These are phyloP conservation scores for Neopipo cinnamomea DNA, from an alignment of 2,113 vertebrate genomes.

Conservation along the genomic window DNA sequence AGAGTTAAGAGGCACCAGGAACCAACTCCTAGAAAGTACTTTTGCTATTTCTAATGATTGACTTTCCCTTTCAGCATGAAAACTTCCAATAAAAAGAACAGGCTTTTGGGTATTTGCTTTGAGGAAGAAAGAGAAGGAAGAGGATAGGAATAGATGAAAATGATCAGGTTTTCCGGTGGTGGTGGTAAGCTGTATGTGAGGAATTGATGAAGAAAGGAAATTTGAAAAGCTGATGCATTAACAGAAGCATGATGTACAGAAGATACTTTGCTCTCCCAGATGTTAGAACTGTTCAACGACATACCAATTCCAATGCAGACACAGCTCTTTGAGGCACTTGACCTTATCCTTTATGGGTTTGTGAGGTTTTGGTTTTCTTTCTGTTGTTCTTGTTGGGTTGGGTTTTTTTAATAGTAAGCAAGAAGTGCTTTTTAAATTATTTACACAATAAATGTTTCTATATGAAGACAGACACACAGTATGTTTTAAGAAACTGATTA, in stretches of 20 bases:
- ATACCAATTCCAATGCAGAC: not conserved
- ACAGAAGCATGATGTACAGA: not conserved
- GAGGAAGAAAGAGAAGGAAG: not conserved
- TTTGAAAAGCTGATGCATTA: not conserved
- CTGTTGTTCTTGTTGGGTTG: not conserved
- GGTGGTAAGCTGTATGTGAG: not conserved
- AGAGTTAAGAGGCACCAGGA: not conserved
- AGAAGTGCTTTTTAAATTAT: constrained; percentile 24
- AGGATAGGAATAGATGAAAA: not conserved
- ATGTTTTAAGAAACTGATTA: not conserved
- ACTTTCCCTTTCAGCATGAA: not conserved
- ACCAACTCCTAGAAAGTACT: not conserved
- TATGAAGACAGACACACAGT: not conserved
- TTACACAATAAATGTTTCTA: constrained; percentile 8
- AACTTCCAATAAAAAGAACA: not conserved
- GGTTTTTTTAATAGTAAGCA: not conserved
- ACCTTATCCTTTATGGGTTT: not conserved
- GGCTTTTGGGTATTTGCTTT: not conserved
- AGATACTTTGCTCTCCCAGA: not conserved
- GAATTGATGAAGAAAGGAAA: not conserved
- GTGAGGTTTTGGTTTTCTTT: not conserved
- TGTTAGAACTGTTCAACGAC: not conserved
- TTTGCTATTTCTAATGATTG: not conserved
- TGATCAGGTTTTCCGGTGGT: not conserved
- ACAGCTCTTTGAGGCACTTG: not conserved